Percentiles rank a stretch among this genome's conserved stretches.
These are phyloP conservation scores for Aricia artaxerxes DNA, from an alignment of 2,888 invertebrate genomes.

Conservation along the genomic window DNA sequence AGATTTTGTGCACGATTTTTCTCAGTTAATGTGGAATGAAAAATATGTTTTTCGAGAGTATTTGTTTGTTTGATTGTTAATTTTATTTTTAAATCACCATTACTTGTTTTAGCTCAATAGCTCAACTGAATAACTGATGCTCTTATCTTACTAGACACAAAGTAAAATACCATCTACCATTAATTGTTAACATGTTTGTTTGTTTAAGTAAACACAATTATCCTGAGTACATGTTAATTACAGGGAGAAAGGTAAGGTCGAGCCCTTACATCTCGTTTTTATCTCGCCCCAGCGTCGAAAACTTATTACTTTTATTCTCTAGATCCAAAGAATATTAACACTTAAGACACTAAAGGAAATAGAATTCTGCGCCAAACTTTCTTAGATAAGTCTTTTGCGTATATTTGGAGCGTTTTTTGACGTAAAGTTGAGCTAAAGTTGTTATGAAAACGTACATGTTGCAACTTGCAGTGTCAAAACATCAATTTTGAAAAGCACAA, in stretches of 20 bases:
- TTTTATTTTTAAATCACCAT: no score
- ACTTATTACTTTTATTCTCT: slow-evolving; percentile 21
- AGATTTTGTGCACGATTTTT: background rate
- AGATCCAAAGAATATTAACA: slow-evolving; percentile 3
- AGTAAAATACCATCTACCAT: background rate
- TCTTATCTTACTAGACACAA: no score
- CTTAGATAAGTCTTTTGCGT: no score
- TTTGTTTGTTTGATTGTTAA: no score
- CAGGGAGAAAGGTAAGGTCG: background rate
- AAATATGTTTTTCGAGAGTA: no score
- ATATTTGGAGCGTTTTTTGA: no score
- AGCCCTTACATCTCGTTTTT: background rate
- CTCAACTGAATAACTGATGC: no score
- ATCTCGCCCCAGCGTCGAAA: slow-evolving; percentile 15
- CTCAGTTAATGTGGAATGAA: background rate
- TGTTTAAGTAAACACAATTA: slow-evolving; percentile 7
- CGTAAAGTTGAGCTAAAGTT: no score
- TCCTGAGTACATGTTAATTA: background rate
- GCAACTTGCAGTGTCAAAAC: no score
- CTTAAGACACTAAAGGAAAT: background rate
- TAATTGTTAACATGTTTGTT: background rate
- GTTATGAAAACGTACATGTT: no score
- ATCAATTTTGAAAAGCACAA: no score
- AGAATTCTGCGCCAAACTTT: background rate
- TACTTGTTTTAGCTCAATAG: no score